These are phyloP conservation scores for Charadrius vociferus DNA, from an alignment of 2,113 vertebrate genomes.

Conservation along the genomic window DNA sequence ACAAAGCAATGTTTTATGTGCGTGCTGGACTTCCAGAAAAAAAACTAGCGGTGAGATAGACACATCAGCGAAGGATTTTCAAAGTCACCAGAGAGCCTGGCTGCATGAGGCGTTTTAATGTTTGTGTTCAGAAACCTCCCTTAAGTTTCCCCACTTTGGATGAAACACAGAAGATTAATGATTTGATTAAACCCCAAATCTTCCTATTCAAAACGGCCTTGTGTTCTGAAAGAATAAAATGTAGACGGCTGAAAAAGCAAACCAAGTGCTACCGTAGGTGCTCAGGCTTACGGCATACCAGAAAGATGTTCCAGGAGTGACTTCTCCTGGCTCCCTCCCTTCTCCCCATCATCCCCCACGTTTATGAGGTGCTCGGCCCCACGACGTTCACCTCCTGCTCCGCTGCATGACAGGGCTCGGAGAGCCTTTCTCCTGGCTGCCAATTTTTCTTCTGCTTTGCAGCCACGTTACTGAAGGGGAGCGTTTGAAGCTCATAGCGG, in stretches of 20 bases:
- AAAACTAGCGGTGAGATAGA: neutral
- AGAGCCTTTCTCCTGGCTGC: neutral
- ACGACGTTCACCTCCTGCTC: neutral
- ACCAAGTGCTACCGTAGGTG: neutral
- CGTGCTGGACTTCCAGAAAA: constrained; percentile 1
- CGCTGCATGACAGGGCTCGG: neutral
- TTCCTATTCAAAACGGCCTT: neutral
- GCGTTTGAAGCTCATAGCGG: neutral
- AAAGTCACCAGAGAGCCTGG: neutral
- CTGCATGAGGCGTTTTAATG: neutral
- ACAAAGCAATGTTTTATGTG: neutral
- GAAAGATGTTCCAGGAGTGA: neutral
- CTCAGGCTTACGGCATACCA: neutral
- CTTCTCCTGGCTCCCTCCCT: neutral
- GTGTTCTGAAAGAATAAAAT: neutral
- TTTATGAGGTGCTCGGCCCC: neutral
- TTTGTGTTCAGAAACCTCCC: neutral
- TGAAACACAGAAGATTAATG: neutral
- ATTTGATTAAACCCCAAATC: neutral
- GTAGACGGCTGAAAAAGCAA: neutral
- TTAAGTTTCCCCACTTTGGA: neutral
- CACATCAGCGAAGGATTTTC: neutral
- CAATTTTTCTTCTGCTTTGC: neutral
- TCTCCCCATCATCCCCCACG: neutral
- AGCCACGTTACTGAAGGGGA: neutral